Evolutionary conservation across 2,797 vertebrate genomes (phyloP), one percentile per base, ranked within the genome.

Genomic region (Sitta carolinensis): DNA sequence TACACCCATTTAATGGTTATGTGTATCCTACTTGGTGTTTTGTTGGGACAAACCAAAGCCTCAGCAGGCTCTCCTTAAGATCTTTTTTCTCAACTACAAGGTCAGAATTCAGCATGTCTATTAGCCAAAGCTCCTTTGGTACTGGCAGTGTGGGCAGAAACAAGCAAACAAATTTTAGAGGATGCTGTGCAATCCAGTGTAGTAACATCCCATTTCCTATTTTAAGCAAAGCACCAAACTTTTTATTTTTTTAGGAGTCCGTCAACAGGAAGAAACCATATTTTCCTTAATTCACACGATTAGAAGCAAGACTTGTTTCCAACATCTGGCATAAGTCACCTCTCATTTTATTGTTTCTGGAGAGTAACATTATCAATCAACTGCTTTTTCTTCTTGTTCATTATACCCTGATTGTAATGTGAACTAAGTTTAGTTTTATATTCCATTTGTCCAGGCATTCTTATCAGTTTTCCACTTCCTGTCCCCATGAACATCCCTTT

Each of bases 61-160:
- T 79, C 59, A 43, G 27, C 21, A 83, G 13, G 9, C 6, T 79
- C 73, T 50, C 38, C 34, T 67, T n/a, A 26, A 40, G 3, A 32
- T 25, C 4, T 40, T 26, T 26, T 26, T 6, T 13, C 80, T 22
- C 27, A 34, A 36, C 25, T 26, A 38, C 29, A 32, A 1, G 1
- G 1, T 2, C 43, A n/a, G 73, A 88, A 91, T 38, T 83, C 63
- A 62, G 23, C 5, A 15, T 0, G 0, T 29, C 42, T 34, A 3
- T 3, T 1, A 76, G 12, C 22, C 79, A 32, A 82, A 84, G 59
- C 10, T 85, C n/a, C 64, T 55, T 16, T 7, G 29, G 6, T 11
- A 61, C 0, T 22, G 32, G 10, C 9, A 74, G 7, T 9, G 7
- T 7, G 22, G 68, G 26, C 3, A 58, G 17, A 66, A 89, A 62